Percentiles rank a stretch among this genome's conserved stretches.
phyloP scores from a whole-genome alignment of 2,113 vertebrate genomes.

The Talpa occidentalis region DNA sequence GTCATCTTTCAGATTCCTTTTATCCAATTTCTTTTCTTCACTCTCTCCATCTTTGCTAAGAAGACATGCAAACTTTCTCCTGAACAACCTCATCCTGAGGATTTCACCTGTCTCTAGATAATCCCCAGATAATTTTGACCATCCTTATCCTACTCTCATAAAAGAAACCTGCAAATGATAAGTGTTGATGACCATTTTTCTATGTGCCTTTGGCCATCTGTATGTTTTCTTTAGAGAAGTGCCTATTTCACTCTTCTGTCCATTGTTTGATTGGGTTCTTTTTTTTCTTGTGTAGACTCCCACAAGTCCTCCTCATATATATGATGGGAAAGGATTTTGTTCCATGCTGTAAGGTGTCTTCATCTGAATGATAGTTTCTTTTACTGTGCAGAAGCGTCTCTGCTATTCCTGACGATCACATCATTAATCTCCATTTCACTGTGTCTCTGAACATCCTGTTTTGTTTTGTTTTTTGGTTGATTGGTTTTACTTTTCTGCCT shows the following conservation, averaged over 20 bases:
- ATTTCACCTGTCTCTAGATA: background rate
- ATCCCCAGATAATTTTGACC: background rate
- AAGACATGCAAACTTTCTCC: background rate
- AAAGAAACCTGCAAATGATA: no score
- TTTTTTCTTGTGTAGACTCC: no score
- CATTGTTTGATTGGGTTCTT: no score
- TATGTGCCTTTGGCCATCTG: no score
- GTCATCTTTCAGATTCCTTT: background rate
- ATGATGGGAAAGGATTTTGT: no score
- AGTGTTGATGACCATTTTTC: no score
- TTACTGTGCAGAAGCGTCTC: background rate
- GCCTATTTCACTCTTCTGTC: no score
- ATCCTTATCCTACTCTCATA: background rate
- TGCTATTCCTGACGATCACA: background rate
- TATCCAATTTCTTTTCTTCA: background rate
- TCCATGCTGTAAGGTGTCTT: no score
- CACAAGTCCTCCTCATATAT: no score
- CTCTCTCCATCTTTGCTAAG: background rate
- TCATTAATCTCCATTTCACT: background rate
- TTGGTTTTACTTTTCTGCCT: background rate
- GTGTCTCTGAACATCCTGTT: background rate
- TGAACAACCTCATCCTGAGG: background rate
- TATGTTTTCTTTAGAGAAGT: no score
- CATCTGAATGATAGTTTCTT: no score
- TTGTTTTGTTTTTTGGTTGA: background rate